Percentiles rank a stretch among this genome's conserved stretches.
Conservation (phyloP, 2,797 vertebrate genomes). For the Cyprinella venusta region DNA sequence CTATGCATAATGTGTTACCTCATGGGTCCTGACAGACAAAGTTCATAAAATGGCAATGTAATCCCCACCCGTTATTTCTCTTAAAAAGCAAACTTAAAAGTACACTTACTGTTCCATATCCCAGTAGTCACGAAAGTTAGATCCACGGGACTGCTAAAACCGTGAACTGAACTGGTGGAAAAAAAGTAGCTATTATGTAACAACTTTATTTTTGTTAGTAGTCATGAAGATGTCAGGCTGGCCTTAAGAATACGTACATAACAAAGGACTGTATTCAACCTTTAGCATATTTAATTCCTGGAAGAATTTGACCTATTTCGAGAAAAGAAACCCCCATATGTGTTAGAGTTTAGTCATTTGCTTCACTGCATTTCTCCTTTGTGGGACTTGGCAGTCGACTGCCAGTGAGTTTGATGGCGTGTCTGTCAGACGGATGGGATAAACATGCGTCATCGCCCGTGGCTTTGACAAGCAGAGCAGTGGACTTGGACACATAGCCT, state of each 20-base stretch:
- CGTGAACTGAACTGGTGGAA: conserved; percentile 15
- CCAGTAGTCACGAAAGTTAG: conserved; percentile 1
- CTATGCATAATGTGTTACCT: not conserved
- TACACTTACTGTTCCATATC: not conserved
- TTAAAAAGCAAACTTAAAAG: conserved; percentile 14
- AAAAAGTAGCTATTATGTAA: conserved; percentile 46
- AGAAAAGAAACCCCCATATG: conserved; percentile 14
- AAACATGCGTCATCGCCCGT: conserved; percentile 43
- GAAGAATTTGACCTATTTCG: conserved; percentile 10
- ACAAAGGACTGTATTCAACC: conserved; percentile 32
- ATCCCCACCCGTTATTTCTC: conserved; percentile 24
- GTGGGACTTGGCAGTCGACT: conserved; percentile 11
- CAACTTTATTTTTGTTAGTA: conserved; percentile 40
- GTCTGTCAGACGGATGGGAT: conserved; percentile 23
- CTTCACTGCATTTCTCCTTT: conserved; percentile 18
- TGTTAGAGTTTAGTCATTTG: not conserved
- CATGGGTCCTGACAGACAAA: conserved; percentile 10
- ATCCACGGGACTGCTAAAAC: conserved; percentile 1
- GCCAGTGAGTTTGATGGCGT: conserved; percentile 35
- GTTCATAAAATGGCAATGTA: conserved; percentile 20
- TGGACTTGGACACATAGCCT: conserved; percentile 46
- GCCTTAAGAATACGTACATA: not conserved
- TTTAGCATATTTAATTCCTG: not conserved
- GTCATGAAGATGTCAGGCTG: conserved; percentile 25
- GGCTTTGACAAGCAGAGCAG: conserved; percentile 46